Base-by-base conservation (phyloP, 2,888 invertebrate species). In the Eurytoma adleriae region DNA sequence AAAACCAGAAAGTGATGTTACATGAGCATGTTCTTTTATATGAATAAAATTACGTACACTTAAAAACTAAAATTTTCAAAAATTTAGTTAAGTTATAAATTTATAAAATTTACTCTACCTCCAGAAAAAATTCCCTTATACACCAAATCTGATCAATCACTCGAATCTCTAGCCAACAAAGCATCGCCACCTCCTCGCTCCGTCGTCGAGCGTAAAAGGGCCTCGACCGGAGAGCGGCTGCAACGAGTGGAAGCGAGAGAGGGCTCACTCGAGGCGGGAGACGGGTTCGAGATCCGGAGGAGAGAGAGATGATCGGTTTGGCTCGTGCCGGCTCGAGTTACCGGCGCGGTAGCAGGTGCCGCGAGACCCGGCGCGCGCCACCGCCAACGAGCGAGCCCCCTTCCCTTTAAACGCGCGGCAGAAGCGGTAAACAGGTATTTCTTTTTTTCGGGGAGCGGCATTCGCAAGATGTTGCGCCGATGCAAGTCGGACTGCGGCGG, bases 331-430 rank as follows among this genome's bases (percentile, higher is more conserved):
- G 84, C 84, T 83, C 79, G 79, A 84, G 85, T 84, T 85, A 85
- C 85, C 40, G 69, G 18, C 80, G 83, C 83, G 83, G 87, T 86
- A 88, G 89, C 89, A 89, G 89, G 89, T 89, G 89, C 87, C 86
- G 84, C 84, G 84, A 83, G 87, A 86, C 86, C 82, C 84, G 84
- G 84, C 66, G 67, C 40, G 83, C 84, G 85, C 85, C 85, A 7
- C 40, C 40, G 40, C 40, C 40, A 40, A 4, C 24, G 24, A 7
- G 7, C 40, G 83, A 67, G 68, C 0, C 70, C 40, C 40, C 82
- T 82, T 82, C 81, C 67, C 75, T 20, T 71, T 71, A 71, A 59
- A 62, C 56, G 30, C 62, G 24, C 59, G n/a, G 50, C 67, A 59
- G 68, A 18, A 24, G 62, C 54, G 52, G 57, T 62, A 76, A 82